Evolutionary conservation across 2,797 vertebrate genomes (phyloP).

Genomic region (Cyprinella venusta): DNA sequence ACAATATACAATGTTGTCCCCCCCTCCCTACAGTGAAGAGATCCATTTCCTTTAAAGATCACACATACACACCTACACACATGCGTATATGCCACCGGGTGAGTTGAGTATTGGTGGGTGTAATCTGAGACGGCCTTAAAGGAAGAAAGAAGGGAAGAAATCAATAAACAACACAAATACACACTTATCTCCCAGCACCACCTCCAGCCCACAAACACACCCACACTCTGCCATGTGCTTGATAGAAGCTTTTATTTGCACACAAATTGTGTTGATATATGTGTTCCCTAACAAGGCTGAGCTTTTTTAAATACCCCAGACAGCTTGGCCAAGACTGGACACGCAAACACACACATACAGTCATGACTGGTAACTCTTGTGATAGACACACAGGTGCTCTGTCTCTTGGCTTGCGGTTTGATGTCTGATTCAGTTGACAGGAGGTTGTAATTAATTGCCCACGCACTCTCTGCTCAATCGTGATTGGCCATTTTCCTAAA

Average conservation of each 20-base stretch:
- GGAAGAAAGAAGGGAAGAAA: slow-evolving; percentile 45
- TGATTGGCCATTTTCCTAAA: slow-evolving; percentile 70
- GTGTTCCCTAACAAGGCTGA: slow-evolving; percentile 32
- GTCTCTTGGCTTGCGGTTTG: slow-evolving; percentile 49
- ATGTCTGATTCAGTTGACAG: slow-evolving; percentile 74
- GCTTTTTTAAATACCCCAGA: slow-evolving; percentile 31
- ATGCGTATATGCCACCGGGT: slow-evolving; percentile 16
- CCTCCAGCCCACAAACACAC: slow-evolving; percentile 46
- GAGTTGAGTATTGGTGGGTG: slow-evolving; percentile 45
- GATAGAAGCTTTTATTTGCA: slow-evolving; percentile 46
- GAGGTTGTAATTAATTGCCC: slow-evolving; percentile 80
- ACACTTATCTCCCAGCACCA: slow-evolving; percentile 58
- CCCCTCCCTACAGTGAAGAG: not conserved
- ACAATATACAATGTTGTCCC: not conserved
- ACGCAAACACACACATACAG: slow-evolving; percentile 47
- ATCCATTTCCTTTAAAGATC: slow-evolving; percentile 45
- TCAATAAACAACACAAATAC: slow-evolving; percentile 61
- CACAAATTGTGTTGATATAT: slow-evolving; percentile 40
- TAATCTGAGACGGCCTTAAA: slow-evolving; percentile 56
- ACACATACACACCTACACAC: slow-evolving; percentile 41
- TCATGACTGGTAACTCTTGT: slow-evolving; percentile 40
- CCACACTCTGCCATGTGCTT: slow-evolving; percentile 44
- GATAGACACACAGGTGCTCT: slow-evolving; percentile 54
- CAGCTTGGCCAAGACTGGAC: slow-evolving; percentile 31
- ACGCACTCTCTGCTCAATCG: slow-evolving; percentile 63